Base-by-base conservation (phyloP, 2,113 vertebrate genomes). In the Polyodon spathula region DNA sequence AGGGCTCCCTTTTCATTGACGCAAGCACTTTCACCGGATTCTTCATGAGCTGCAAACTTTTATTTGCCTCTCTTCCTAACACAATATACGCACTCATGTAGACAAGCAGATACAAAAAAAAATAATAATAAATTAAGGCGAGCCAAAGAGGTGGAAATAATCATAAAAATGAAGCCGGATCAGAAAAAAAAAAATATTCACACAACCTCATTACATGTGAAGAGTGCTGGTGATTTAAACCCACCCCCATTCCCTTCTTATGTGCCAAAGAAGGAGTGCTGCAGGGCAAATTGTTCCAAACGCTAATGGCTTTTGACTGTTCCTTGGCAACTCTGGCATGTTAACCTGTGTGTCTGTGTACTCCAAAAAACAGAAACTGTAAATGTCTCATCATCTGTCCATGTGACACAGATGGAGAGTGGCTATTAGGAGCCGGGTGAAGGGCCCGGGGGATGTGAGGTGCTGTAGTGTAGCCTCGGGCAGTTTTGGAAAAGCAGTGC, bases 281-380 rank as follows among this genome's bases (percentile, higher is more conserved):
- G 88, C 89, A 90, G 95, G 95, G 94, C 94, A 97, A 96, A 96
- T 92, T 93, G 92, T 95, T 92, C 90, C 91, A 92, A 95, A 93
- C 93, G 89, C 91, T 98, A 98, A 98, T 97, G 93, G 93, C 88
- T 97, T 97, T 89, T 98, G 95, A 98, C 95, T 97, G 94, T 95
- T 98, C 92, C 94, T 88, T 96, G 94, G 95, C 95, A 98, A 97
- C 93, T 92, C 90, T 76, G 86, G 90, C 91, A 93, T 93, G 94
- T 91, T 92, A 97, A 97, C 94, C 94, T 96, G 93, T 87, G 90
- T 88, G 81, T 88, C 95, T 91, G 88, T 91, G 85, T 90, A 89
- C 89, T 91, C 88, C 86, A 84, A 85, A 88, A 89, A 80, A 86
- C 85, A 88, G 86, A 82, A 87, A 85, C 88, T 86, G 89, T 86